These are phyloP conservation scores for Crocuta crocuta DNA, from an alignment of 2,113 vertebrate species.

Conservation along the genomic window DNA sequence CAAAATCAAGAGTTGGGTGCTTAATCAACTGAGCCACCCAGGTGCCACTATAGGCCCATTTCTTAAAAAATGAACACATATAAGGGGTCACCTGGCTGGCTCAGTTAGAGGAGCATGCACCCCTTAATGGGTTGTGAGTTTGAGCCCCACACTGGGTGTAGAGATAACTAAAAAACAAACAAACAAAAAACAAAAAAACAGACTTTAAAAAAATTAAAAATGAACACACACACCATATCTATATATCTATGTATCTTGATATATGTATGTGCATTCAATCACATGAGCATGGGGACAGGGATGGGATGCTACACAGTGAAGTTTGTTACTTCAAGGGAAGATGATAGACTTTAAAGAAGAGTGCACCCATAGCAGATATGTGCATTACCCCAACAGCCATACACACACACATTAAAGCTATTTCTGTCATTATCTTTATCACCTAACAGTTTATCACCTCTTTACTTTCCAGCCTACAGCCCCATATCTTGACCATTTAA, in stretches of 20 bases:
- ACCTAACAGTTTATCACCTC: background rate
- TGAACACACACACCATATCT: background rate
- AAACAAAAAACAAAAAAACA: background rate
- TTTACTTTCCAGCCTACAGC: background rate
- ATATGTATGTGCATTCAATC: background rate
- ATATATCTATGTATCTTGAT: rapidly evolving
- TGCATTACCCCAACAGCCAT: no score
- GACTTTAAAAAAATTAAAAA: background rate
- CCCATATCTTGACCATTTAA: background rate
- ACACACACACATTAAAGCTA: background rate
- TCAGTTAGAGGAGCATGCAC: background rate
- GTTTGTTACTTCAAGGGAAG: background rate
- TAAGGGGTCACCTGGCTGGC: background rate
- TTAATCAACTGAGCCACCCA: no score
- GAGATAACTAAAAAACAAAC: background rate
- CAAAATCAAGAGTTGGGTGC: no score
- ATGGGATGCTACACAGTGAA: background rate
- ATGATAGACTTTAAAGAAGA: background rate
- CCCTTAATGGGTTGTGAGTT: background rate
- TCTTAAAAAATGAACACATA: background rate
- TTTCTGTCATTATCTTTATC: background rate
- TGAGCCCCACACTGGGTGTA: background rate
- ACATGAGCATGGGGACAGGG: background rate
- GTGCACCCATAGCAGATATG: rapidly evolving
- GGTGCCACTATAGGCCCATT: no score